Percentiles rank a stretch among this genome's conserved stretches.
Conservation (phyloP, 2,113 vertebrate genomes). For the Andinoacara biseriatus region DNA sequence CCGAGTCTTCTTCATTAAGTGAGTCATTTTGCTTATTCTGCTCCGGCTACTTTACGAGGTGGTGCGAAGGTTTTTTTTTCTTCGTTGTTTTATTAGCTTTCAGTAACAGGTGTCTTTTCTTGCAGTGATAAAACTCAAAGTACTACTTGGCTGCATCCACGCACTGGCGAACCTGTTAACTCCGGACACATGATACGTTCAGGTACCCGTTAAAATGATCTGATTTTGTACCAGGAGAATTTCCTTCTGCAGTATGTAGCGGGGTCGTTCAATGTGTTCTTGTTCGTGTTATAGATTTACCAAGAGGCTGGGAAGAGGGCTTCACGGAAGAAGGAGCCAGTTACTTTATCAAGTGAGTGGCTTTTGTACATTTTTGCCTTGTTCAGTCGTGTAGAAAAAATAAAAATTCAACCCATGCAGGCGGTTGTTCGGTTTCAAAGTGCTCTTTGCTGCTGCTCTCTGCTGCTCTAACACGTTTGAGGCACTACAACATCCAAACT, state of each 20-base stretch:
- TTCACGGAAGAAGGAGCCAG: conserved; percentile 97
- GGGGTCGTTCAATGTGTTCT: conserved; percentile 32
- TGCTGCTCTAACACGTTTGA: conserved; percentile 11
- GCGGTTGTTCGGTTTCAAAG: background rate
- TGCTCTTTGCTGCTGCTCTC: background rate
- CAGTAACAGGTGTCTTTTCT: conserved; percentile 84
- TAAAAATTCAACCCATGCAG: background rate
- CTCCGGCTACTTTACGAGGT: background rate
- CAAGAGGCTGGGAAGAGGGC: conserved; percentile 96
- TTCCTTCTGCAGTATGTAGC: conserved; percentile 35
- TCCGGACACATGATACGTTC: conserved; percentile 98
- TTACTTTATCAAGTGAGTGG: conserved; percentile 98
- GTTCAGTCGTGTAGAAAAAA: conserved; percentile 7
- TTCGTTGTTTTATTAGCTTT: conserved; percentile 35
- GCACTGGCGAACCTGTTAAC: conserved; percentile 94
- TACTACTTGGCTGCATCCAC: conserved; percentile 96
- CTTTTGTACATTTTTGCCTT: conserved; percentile 25
- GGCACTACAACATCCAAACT: background rate
- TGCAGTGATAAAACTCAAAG: conserved; percentile 88
- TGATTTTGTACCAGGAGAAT: conserved; percentile 24
- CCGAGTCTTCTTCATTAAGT: conserved; percentile 95
- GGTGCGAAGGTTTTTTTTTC: background rate
- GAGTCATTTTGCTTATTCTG: conserved; percentile 53
- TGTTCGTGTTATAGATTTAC: conserved; percentile 84
- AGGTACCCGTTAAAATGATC: conserved; percentile 82